Base-by-base conservation (phyloP, 1,140 invertebrate species). In the Drosophila paulistorum region DNA sequence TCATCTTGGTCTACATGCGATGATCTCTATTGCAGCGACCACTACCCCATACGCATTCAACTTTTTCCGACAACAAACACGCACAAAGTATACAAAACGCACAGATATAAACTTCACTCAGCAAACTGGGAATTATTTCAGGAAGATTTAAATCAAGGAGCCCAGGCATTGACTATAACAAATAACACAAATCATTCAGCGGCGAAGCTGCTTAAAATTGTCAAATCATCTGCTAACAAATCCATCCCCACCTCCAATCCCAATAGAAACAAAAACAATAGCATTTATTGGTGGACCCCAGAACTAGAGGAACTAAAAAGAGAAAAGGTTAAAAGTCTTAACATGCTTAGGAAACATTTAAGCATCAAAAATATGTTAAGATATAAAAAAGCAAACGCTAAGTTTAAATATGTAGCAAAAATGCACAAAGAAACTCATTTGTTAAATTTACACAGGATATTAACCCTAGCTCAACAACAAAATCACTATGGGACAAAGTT, bases 61-160 rank as follows among this genome's bases (percentile, higher is more conserved):
- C 41, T 67, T 5, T 57, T 58, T 33, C 54, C 54, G 4, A 58
- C 30, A 59, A 6, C 2, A 42, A n/a, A 17, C 11, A 68, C 7
- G 14, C 11, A 41, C 30, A 33, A 14, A 23, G 20, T 9, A n/a
- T 33, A 13, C 33, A 59, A 14, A 26, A 68, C 39, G 10, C 20
- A 30, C 20, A 59, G 20, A 60, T 68, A 58, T 33, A 68, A 68
- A 59, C 17, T 41, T 26, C 20, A 68, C 2, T 14, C 13, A 59
- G 48, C 54, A n/a, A 67, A 67, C 37, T 67, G 65, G 65, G 9
- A 33, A 57, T 11, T 58, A 55, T 37, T 67, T 35, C 54, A 58
- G 30, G 54, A 48, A 58, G 17, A 35, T 11, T 37, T 10, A 10
- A 41, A 41, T 41, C 13, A 41, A 41, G 3, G 13, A 13, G 39